Conservation (phyloP, 2,888 invertebrate species). For the Pyralis farinalis region DNA sequence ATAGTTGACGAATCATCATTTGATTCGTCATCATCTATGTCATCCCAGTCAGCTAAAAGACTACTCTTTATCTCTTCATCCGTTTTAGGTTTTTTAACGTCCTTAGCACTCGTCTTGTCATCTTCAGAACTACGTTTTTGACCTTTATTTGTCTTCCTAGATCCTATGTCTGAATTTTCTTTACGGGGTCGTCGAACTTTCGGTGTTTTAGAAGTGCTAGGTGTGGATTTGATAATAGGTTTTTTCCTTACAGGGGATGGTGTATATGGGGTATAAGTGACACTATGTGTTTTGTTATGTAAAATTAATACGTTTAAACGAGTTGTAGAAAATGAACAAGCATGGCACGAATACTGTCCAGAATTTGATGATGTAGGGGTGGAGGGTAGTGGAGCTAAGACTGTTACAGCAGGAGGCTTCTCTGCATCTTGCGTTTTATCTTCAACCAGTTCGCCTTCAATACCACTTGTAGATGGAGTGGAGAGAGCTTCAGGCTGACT, state of each 20-base stretch:
- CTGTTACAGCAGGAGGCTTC: conserved; percentile 14
- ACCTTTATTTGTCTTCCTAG: conserved; percentile 52
- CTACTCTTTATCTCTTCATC: conserved; percentile 85
- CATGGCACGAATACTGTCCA: conserved; percentile 81
- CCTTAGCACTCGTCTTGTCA: conserved; percentile 33
- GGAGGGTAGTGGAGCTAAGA: conserved; percentile 17
- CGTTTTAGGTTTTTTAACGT: conserved; percentile 75
- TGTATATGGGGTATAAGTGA: conserved; percentile 68
- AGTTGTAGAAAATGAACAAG: conserved; percentile 84
- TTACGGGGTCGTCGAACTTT: conserved; percentile 51
- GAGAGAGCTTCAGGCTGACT: conserved; percentile 30
- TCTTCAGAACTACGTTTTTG: conserved; percentile 65
- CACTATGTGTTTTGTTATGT: conserved; percentile 86
- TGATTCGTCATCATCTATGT: conserved; percentile 73
- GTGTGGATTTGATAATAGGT: conserved; percentile 37
- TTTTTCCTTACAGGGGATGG: conserved; percentile 66
- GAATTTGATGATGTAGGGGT: conserved; percentile 45
- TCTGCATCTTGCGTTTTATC: conserved; percentile 25
- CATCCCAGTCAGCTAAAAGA: conserved; percentile 89
- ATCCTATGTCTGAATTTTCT: conserved; percentile 49
- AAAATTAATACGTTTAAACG: conserved; percentile 87
- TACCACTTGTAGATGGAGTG: conserved; percentile 46
- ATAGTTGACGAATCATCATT: conserved; percentile 53
- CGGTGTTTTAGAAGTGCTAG: conserved; percentile 42
- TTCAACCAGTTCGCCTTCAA: conserved; percentile 31